A percentile compares a stretch with the other conserved stretches of the same genome.
phyloP scores from a whole-genome alignment of 2,888 invertebrate genomes.

The Drosophila stalkeri region DNA sequence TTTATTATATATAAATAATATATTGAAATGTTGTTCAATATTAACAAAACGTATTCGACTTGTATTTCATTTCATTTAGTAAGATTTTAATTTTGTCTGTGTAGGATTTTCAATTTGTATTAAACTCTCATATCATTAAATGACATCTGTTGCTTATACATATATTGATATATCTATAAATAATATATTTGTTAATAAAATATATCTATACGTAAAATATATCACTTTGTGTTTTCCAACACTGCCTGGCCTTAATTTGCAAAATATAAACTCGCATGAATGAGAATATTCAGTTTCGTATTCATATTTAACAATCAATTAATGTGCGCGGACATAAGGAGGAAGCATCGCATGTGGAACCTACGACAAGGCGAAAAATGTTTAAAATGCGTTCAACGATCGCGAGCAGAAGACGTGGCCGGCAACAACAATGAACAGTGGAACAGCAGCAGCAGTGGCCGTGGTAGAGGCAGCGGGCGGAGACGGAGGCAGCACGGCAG shows the following conservation, averaged over 20 bases:
- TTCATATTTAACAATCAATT: conserved; percentile 18
- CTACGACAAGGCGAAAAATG: conserved; percentile 62
- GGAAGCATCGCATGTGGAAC: conserved; percentile 31
- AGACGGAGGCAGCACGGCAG: conserved; percentile 18
- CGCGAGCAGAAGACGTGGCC: conserved; percentile 22
- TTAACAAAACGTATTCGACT: neutral
- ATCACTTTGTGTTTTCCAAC: neutral
- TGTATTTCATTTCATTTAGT: neutral
- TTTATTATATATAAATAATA: too few relatives aligned
- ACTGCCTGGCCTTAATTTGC: neutral
- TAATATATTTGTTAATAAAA: too few relatives aligned
- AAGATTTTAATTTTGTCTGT: neutral
- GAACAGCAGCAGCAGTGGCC: conserved; percentile 2
- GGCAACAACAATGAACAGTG: conserved; percentile 20
- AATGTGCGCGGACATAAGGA: conserved; percentile 12
- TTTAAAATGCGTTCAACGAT: conserved; percentile 45
- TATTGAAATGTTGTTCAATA: neutral
- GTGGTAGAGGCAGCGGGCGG: conserved; percentile 9
- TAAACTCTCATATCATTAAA: rapidly evolving
- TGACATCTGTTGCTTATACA: neutral
- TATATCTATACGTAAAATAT: neutral
- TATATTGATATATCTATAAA: too few relatives aligned
- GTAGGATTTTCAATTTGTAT: neutral
- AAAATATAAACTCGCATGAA: neutral
- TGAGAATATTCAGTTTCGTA: conserved; percentile 16